Base-by-base conservation (phyloP, 2,888 invertebrate species). In the Drosophila lutescens region DNA sequence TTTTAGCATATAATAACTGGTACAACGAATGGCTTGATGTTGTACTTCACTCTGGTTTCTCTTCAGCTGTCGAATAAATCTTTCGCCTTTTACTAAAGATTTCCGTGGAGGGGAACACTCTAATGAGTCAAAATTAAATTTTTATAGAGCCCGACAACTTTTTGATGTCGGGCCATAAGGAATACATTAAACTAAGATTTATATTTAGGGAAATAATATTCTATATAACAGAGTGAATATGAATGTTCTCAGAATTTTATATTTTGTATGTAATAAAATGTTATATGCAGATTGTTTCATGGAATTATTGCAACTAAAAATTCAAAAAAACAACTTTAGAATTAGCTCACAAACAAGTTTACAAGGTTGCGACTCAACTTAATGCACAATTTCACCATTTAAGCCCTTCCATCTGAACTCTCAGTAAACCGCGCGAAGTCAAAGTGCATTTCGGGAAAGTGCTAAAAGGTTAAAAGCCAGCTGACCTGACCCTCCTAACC, bases 381-480 rank as follows among this genome's bases (percentile, higher is more conserved):
- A 32, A 17, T 12, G 51, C 23, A 46, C 46, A 40, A 30, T 53
- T 46, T 54, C 32, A 65, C 66, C 32, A 13, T 26, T 15, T 20
- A 66, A 40, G 26, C 40, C 17, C n/a, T n/a, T 36, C 30, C 20
- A 8, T 40, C 20, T 26, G 30, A 41, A 43, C 59, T 32, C 66
- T 34, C 46, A n/a, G n/a, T 9, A 53, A 59, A 41, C 53, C 41
- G 43, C 30, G 36, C 4, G 15, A 53, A 15, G 65, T 51, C 53
- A 59, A 58, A 54, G 69, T 69, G 34, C 40, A 47, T 41, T 58
- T 46, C 7, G 8, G 17, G 10, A 36, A 51, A 68, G 34, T 66
- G 26, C 23, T 26, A 8, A 30, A 40, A 46, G 65, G 53, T 66
- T 51, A 4, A 38, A 34, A 17, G 53, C 30, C 53, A 47, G 15